phyloP scores from a whole-genome alignment of 2,888 invertebrate genomes.

The Conistra vaccinii region DNA sequence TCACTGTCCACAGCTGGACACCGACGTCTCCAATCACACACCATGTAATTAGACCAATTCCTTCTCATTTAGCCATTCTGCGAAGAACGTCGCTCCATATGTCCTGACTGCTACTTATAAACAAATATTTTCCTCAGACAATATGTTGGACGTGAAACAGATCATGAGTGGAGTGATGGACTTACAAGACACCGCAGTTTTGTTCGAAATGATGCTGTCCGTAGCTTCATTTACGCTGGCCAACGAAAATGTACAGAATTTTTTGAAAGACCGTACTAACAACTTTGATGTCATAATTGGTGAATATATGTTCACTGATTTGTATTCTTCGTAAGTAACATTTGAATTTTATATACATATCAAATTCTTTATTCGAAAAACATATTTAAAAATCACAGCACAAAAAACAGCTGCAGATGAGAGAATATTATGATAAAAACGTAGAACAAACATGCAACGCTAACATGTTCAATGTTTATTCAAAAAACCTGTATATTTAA shows the following conservation, averaged over 20 bases:
- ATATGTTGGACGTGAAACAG: slow-evolving; percentile 61
- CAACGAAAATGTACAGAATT: slow-evolving; percentile 66
- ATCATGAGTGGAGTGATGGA: slow-evolving; percentile 67
- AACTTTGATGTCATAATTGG: slow-evolving; percentile 76
- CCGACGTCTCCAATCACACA: not conserved
- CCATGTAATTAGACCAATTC: not conserved
- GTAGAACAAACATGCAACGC: not conserved
- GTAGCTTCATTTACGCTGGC: slow-evolving; percentile 59
- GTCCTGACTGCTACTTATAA: not conserved
- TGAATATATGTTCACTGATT: slow-evolving; percentile 78
- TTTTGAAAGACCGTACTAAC: slow-evolving; percentile 71
- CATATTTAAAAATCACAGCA: not conserved
- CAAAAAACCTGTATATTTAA: not conserved
- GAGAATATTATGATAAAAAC: not conserved
- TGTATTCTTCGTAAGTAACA: slow-evolving; percentile 72
- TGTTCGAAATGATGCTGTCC: slow-evolving; percentile 51
- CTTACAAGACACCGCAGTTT: slow-evolving; percentile 30
- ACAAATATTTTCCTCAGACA: slow-evolving; percentile 56
- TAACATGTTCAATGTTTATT: not conserved
- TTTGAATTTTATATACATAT: not conserved
- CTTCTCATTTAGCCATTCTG: not conserved
- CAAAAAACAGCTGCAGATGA: not conserved
- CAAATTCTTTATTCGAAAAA: not conserved
- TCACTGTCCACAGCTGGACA: not conserved
- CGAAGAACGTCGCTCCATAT: not conserved